Evolutionary conservation across 1,140 invertebrate species (phyloP).

Genomic region (Nasonia longicornis): DNA sequence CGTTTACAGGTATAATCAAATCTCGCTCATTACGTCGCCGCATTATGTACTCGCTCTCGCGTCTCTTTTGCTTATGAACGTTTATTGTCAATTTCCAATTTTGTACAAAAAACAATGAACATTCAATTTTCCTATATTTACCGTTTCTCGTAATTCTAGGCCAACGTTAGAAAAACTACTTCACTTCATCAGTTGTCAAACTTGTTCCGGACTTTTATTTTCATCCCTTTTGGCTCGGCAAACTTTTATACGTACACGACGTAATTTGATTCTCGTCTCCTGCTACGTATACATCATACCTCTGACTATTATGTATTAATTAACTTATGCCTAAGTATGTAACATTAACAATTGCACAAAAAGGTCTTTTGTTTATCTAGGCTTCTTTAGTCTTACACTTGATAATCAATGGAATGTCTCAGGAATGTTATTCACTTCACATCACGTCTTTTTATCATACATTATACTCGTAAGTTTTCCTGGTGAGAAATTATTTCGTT

Average conservation of each 20-base stretch:
- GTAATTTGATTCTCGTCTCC: not conserved
- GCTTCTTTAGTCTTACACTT: not conserved
- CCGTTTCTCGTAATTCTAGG: not conserved
- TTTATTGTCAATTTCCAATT: slow-evolving; percentile 21
- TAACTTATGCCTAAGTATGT: not conserved
- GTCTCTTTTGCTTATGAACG: not conserved
- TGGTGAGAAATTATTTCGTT: not conserved
- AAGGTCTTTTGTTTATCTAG: not conserved
- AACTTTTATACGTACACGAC: not conserved
- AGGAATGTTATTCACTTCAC: slow-evolving; percentile 5
- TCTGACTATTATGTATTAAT: not conserved
- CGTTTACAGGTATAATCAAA: not conserved
- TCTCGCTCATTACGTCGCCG: not conserved
- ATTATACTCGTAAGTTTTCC: not conserved
- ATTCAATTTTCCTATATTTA: not conserved
- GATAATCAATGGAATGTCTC: not conserved
- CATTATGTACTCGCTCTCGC: not conserved
- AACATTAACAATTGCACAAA: slow-evolving; percentile 1
- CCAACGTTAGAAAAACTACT: slow-evolving; percentile 3
- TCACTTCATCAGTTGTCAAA: not conserved
- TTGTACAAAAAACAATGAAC: slow-evolving; percentile 7
- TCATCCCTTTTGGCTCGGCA: not conserved
- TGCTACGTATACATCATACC: not conserved
- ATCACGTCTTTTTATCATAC: not conserved
- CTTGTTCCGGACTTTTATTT: not conserved